A percentile compares a stretch with the other conserved stretches of the same genome.
Evolutionary conservation across 2,797 vertebrate genomes (phyloP).

Genomic region (Poecilia velifera): DNA sequence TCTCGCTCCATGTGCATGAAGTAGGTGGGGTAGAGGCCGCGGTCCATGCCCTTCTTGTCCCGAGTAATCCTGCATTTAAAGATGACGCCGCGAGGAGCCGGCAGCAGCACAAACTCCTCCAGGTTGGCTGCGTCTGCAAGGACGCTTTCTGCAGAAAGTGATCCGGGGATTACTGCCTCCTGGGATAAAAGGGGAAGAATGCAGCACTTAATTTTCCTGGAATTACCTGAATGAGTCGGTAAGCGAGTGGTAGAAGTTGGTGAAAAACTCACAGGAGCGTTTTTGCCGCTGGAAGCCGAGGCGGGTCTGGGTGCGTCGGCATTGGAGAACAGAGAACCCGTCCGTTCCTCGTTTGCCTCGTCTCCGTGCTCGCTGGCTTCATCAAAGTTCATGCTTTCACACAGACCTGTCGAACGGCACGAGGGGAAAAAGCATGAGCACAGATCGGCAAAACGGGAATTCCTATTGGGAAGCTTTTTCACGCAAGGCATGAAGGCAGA

Average conservation of each 20-base stretch:
- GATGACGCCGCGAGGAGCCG: slow-evolving; percentile 88
- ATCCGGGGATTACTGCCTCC: slow-evolving; percentile 82
- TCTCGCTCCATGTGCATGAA: slow-evolving; percentile 97
- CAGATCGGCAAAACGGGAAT: slow-evolving; percentile 8
- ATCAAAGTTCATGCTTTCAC: slow-evolving; percentile 91
- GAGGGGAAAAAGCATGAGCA: neutral
- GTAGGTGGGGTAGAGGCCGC: slow-evolving; percentile 95
- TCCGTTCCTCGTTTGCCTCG: slow-evolving; percentile 74
- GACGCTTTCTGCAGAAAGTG: slow-evolving; percentile 77
- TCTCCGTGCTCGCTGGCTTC: slow-evolving; percentile 86
- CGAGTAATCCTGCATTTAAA: slow-evolving; percentile 92
- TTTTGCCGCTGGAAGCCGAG: slow-evolving; percentile 87
- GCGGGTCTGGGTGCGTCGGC: slow-evolving; percentile 82
- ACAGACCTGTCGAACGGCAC: slow-evolving; percentile 83
- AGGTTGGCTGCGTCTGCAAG: slow-evolving; percentile 86
- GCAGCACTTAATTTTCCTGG: too few relatives aligned
- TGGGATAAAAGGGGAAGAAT: slow-evolving; percentile 40
- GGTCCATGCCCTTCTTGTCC: slow-evolving; percentile 97
- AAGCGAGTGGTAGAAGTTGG: neutral
- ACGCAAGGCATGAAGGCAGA: neutral
- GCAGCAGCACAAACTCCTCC: slow-evolving; percentile 89
- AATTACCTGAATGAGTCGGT: neutral
- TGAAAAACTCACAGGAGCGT: slow-evolving; percentile 78
- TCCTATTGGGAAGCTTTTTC: slow-evolving; percentile 2
- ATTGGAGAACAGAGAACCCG: slow-evolving; percentile 73